These are phyloP conservation scores for Caracal caracal DNA, from an alignment of 2,113 vertebrate genomes.

Conservation along the genomic window DNA sequence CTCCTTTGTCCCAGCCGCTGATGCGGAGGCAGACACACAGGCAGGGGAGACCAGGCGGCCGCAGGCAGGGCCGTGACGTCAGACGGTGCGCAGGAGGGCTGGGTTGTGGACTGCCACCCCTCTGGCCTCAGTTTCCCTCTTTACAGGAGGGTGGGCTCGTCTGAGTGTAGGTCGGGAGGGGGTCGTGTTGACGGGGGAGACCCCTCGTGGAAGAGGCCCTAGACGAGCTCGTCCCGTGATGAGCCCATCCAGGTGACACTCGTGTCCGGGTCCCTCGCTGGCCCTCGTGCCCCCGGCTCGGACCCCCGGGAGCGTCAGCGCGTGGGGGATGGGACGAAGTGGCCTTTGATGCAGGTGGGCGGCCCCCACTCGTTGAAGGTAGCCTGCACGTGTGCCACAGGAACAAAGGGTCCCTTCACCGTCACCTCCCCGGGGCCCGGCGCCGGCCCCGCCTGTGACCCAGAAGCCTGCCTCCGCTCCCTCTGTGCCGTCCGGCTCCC, in stretches of 20 bases:
- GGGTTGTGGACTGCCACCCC: fast-evolving
- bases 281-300: fast-evolving
- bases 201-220: too few relatives aligned
- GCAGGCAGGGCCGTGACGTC: fast-evolving
- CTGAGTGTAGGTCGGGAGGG: not conserved
- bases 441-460: not conserved
- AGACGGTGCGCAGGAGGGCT: fast-evolving
- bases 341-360: not conserved
- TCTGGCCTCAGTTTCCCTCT: not conserved
- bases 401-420: conserved; percentile 32
- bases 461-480: not conserved
- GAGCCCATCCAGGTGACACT: not conserved
- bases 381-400: not conserved
- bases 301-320: fast-evolving
- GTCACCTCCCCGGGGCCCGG: not conserved
- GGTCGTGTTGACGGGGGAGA: not conserved
- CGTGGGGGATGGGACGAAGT: fast-evolving
- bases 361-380: not conserved
- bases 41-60: fast-evolving
- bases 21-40: fast-evolving
- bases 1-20: not conserved
- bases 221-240: not conserved
- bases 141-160: fast-evolving
- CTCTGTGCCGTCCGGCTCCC: not conserved
- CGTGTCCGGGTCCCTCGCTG: not conserved